Evolutionary conservation across 2,888 invertebrate genomes (phyloP).

Genomic region (Luffia ferchaultella): DNA sequence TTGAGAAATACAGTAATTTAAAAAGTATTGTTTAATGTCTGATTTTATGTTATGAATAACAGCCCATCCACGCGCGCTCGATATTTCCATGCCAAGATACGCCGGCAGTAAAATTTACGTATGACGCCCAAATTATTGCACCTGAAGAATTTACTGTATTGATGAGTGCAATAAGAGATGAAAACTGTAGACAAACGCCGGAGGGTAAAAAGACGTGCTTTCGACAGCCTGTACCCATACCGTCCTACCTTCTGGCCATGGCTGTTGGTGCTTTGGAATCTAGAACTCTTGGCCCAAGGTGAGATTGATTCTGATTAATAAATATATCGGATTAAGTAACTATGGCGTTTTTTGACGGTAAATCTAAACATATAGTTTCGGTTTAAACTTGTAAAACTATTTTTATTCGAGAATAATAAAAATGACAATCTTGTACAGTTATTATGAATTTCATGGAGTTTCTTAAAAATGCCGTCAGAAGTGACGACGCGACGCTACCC

Average conservation of each 20-base stretch:
- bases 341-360: no score
- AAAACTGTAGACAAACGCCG: constrained; percentile 36
- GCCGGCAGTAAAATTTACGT: constrained; percentile 88
- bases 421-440: no score
- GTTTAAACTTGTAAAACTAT: no score
- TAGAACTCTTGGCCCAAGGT: constrained; percentile 76
- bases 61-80: constrained; percentile 90
- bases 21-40: no score
- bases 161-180: constrained; percentile 84
- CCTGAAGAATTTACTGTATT: constrained; percentile 79
- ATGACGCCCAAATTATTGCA: constrained; percentile 77
- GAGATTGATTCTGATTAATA: constrained; percentile 6
- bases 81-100: constrained; percentile 94
- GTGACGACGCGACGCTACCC: no score
- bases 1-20: no score
- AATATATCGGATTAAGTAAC: background rate
- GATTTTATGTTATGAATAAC: no score
- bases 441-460: no score
- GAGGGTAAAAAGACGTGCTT: constrained; percentile 65
- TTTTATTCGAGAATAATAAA: no score
- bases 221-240: constrained; percentile 82
- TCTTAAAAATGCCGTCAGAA: no score
- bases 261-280: constrained; percentile 85
- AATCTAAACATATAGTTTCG: no score
- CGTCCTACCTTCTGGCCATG: constrained; percentile 89